These are phyloP conservation scores for Struthio camelus DNA, from an alignment of 2,113 vertebrate species.

Conservation along the genomic window DNA sequence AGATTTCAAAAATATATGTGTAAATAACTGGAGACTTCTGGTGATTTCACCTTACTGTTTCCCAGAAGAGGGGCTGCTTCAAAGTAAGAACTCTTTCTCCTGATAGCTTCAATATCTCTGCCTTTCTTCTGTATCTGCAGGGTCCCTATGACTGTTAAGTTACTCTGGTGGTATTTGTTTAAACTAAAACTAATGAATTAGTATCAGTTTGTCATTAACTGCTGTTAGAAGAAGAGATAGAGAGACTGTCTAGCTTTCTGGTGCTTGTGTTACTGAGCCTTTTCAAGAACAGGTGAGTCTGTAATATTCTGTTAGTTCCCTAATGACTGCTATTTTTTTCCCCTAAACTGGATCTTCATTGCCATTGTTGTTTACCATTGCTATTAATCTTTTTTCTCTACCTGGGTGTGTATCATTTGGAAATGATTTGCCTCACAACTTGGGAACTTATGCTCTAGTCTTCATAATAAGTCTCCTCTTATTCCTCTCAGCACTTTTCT, in stretches of 20 bases:
- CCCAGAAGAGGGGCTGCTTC: not conserved
- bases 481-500: not conserved
- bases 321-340: not conserved
- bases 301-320: not conserved
- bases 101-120: not conserved
- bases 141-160: not conserved
- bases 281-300: not conserved
- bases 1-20: not conserved
- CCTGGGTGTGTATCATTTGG: fast-evolving
- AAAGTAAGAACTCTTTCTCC: not conserved
- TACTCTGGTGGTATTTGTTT: not conserved
- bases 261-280: not conserved
- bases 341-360: not conserved
- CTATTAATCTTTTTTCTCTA: not conserved
- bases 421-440: not conserved
- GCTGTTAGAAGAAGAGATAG: not conserved
- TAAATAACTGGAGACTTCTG: not conserved
- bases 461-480: fast-evolving
- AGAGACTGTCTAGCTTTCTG: fast-evolving
- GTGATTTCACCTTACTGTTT: not conserved
- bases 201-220: not conserved
- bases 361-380: not conserved
- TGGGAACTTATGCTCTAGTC: not conserved
- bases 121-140: not conserved
- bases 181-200: not conserved